Base-by-base conservation (phyloP, 2,888 invertebrate species). In the Atrina japonica region DNA sequence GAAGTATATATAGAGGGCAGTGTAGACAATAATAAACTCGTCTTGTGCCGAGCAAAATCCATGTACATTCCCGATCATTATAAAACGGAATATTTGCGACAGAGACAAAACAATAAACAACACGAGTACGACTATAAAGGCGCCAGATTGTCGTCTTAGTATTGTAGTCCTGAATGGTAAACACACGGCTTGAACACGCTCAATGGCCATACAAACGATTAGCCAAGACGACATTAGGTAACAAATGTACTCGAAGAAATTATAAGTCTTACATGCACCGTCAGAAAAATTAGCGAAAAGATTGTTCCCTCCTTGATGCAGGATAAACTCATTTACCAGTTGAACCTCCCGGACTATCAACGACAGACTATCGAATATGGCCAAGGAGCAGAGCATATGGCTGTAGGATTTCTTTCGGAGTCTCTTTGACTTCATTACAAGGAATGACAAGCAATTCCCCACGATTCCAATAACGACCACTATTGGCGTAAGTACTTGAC, bases 201-300 rank as follows among this genome's bases (percentile, higher is more conserved):
- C 89, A 18, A 84, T 40, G 0, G 88, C 86, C 85, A 89, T 85
- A 35, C 86, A 83, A 18, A 89, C 88, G n/a, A 88, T 83, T n/a
- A 88, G 74, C 88, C 88, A 88, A 1, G 86, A 83, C 5, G 87
- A 86, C 84, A 89, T 88, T 9, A 88, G 72, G 64, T 85, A 86
- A 61, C 84, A 83, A 21, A 87, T 81, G 65, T 84, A 80, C 55
- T 85, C 84, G 1, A 80, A 43, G 64, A 86, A 89, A 49, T 84
- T 81, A 72, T 83, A 85, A 3, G 84, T 59, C 66, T 88, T 88
- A 73, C 89, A 89, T 11, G 76, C 75, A 2, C 74, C 71, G 68
- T 85, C 75, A 6, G 75, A 80, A 60, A 85, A 88, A 21, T 66
- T 29, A 2, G 63, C 66, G 49, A 84, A 79, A 7, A 83, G 58